These are phyloP conservation scores for Ceramica pisi DNA, from an alignment of 2,888 invertebrate genomes.

Conservation along the genomic window DNA sequence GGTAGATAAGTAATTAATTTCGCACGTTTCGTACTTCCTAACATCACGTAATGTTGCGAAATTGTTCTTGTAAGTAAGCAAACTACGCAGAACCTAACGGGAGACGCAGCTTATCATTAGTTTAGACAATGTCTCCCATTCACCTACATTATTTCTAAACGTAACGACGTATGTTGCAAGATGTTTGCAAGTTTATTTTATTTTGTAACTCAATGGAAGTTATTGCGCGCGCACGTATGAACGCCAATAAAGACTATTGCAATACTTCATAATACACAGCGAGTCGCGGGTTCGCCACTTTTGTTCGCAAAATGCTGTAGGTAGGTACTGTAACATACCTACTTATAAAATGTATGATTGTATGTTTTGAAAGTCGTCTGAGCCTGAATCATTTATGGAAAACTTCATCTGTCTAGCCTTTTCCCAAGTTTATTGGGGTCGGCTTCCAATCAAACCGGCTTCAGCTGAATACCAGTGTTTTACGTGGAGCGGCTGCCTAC, in stretches of 20 bases:
- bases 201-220: constrained; percentile 53
- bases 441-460: too few species aligned
- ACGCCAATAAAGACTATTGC: constrained; percentile 51
- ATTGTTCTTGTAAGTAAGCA: constrained; percentile 5
- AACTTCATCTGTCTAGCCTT: too few species aligned
- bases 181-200: constrained; percentile 57
- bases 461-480: too few species aligned
- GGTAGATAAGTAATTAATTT: constrained; percentile 8
- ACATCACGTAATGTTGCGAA: constrained; percentile 6
- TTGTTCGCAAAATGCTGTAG: constrained; percentile 45
- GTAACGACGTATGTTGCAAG: constrained; percentile 54
- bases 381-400: not conserved
- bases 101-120: constrained; percentile 17
- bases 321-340: too few species aligned
- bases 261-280: constrained; percentile 16
- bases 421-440: too few species aligned
- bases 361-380: constrained; percentile 13
- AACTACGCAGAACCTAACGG: constrained; percentile 18
- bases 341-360: constrained; percentile 1
- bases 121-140: constrained; percentile 32
- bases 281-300: constrained; percentile 24
- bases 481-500: too few species aligned
- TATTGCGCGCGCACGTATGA: constrained; percentile 53
- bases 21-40: not conserved
- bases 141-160: constrained; percentile 43